A percentile compares a stretch with the other conserved stretches of the same genome.
These are phyloP conservation scores for Craseonycteris thonglongyai DNA, from an alignment of 2,113 vertebrate species.

Conservation along the genomic window DNA sequence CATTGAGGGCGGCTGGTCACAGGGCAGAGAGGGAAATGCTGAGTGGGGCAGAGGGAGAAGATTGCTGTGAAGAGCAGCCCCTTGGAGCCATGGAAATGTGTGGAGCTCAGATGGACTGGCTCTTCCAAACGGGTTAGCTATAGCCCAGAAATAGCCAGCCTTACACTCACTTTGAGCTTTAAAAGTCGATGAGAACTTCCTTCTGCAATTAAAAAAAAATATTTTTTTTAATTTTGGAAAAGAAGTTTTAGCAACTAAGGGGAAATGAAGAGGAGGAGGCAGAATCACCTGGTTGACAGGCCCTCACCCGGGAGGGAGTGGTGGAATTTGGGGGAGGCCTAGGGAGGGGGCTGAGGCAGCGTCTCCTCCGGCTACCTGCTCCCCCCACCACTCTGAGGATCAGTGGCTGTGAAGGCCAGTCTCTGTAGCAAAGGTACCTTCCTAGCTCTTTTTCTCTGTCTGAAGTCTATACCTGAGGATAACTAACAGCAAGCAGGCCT, in stretches of 20 bases:
- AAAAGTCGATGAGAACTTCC: background rate
- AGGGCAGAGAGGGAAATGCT: background rate
- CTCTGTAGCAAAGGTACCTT: background rate
- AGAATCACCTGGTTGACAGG: background rate
- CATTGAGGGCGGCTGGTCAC: background rate
- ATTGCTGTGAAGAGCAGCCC: background rate
- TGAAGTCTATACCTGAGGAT: slow-evolving; percentile 35
- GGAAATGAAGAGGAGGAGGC: background rate
- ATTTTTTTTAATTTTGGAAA: background rate
- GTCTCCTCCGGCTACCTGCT: background rate
- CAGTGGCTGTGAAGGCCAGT: background rate
- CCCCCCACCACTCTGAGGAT: background rate
- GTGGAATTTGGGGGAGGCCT: background rate
- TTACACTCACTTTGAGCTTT: background rate
- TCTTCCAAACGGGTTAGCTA: background rate
- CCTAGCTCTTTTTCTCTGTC: background rate
- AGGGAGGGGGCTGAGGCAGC: background rate
- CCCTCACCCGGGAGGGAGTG: background rate
- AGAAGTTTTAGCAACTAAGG: background rate
- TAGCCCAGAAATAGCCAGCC: background rate
- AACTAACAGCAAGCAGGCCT: slow-evolving; percentile 56
- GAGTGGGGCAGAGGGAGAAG: background rate
- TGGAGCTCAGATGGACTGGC: background rate
- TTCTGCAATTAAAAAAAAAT: background rate
- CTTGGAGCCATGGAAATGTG: background rate